Conservation (phyloP, 1,140 invertebrate genomes). For the Zaprionus capensis region DNA sequence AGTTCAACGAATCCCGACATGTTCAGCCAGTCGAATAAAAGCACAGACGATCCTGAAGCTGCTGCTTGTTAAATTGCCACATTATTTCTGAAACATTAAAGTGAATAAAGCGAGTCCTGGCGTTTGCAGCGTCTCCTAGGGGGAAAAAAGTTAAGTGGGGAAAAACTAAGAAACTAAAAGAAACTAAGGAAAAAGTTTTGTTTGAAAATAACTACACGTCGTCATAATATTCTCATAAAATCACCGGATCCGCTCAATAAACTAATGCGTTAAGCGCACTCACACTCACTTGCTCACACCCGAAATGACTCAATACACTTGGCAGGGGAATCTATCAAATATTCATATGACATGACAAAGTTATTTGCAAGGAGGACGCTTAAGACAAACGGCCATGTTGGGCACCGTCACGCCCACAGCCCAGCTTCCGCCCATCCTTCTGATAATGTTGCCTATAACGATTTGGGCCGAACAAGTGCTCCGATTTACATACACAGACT, state of each 20-base stretch:
- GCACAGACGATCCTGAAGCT: not conserved
- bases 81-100: not conserved
- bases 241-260: not conserved
- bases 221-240: not conserved
- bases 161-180: not conserved
- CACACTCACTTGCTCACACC: constrained; percentile 3
- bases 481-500: constrained; percentile 6
- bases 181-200: not conserved
- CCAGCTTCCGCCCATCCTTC: not conserved
- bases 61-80: not conserved
- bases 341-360: constrained; percentile 28
- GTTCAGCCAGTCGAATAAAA: not conserved
- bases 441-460: constrained; percentile 12
- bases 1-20: not conserved
- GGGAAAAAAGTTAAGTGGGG: not conserved
- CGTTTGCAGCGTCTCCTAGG: not conserved
- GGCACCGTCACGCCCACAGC: constrained; percentile 16
- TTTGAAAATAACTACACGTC: not conserved
- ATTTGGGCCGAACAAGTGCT: constrained; percentile 16
- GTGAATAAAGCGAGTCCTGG: not conserved
- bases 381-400: constrained; percentile 18
- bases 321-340: constrained; percentile 17
- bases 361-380: constrained; percentile 19
- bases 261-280: not conserved
- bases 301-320: constrained; percentile 12